Evolutionary conservation across 2,797 vertebrate genomes (phyloP).

Genomic region (Meda fulgida): DNA sequence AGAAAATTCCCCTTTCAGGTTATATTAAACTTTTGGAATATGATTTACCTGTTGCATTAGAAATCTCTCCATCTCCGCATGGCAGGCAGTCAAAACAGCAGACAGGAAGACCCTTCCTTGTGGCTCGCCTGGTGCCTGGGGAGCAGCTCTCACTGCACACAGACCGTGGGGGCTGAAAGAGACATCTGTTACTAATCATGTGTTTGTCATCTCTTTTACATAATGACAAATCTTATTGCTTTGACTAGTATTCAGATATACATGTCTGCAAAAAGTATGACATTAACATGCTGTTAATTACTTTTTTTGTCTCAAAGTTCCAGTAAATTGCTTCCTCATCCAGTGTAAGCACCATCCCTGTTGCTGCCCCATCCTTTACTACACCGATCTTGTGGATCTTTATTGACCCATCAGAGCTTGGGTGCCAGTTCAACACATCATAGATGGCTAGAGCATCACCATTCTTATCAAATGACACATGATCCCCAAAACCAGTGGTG

Average conservation of each 20-base stretch:
- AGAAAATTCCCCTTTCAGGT: no score
- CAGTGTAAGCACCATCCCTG: neutral
- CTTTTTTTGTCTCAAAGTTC: constrained; percentile 65
- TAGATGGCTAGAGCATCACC: no score
- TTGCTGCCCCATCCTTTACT: neutral
- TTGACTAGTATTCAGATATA: neutral
- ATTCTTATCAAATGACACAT: no score
- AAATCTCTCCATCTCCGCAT: no score
- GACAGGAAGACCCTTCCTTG: no score
- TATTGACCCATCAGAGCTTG: neutral
- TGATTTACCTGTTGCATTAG: no score
- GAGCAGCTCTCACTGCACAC: neutral
- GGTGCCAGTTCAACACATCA: neutral
- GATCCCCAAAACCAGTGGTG: no score
- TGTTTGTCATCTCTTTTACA: neutral
- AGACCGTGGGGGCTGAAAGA: neutral
- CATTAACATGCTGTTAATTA: constrained; percentile 17
- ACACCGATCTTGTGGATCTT: neutral
- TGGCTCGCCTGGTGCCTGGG: no score
- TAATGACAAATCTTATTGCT: neutral
- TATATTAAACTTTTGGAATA: no score
- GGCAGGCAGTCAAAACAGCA: no score
- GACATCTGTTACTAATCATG: no score
- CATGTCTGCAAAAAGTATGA: neutral
- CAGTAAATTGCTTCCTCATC: constrained; percentile 69